Base-by-base conservation (phyloP, 1,140 invertebrate genomes). In the Eciton burchellii region DNA sequence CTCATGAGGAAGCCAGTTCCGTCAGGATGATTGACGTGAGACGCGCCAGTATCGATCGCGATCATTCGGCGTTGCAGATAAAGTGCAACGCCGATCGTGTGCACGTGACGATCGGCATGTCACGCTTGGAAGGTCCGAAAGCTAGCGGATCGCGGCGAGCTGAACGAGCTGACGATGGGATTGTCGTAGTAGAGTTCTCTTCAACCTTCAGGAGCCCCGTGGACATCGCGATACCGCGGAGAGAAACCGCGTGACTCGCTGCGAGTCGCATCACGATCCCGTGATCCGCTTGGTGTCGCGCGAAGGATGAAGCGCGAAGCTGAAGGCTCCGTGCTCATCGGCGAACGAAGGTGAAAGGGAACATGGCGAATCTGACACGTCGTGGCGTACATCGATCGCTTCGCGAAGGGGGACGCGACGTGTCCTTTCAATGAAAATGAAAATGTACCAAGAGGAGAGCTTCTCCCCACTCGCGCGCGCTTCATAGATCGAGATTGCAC, bases 391-490 rank as follows among this genome's bases (percentile, higher is more conserved):
- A 72, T 72, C 9, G 6, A 52, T 52, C 6, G 8, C 11, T 63
- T 29, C n/a, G 47, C 43, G 14, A 52, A 76, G 49, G 4, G 35
- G 14, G 1, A 65, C 41, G 24, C 56, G 35, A 63, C 24, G 49
- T 74, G 24, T 65, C 35, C 63, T 76, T 76, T 63, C 72, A 65
- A 12, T 76, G 12, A 65, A 76, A 76, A 35, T 65, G 9, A 6
- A 43, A 49, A 65, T 65, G 72, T 65, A 65, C n/a, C n/a, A n/a
- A n/a, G n/a, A 26, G 43, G 72, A 76, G 43, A 16, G 12, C 77
- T n/a, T n/a, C n/a, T n/a, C 81, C 84, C 84, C 72, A 71, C 84
- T 63, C 43, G 1, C 45, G 47, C 24, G 43, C 45, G 41, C n/a
- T n/a, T 49, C 60, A 60, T 82, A 74, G 26, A 26, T 82, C n/a